phyloP scores from a whole-genome alignment of 2,797 vertebrate genomes.

The Sebastes oblongus region DNA sequence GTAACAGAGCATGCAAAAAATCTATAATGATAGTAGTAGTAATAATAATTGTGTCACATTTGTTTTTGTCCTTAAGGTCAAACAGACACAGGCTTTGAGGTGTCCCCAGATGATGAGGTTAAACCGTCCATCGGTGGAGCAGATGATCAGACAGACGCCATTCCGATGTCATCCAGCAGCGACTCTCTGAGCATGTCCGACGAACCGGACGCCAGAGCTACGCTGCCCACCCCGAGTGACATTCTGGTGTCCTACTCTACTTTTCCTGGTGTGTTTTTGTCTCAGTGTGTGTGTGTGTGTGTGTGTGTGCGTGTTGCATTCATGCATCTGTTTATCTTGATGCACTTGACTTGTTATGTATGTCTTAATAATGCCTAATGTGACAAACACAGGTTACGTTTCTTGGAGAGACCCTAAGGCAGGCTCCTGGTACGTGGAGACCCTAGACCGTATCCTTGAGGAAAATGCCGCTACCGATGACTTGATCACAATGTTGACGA shows the following conservation, averaged over 20 bases:
- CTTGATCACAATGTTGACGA: slow-evolving; percentile 85
- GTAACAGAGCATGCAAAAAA: neutral
- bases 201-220: slow-evolving; percentile 84
- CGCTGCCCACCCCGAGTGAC: slow-evolving; percentile 90
- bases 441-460: slow-evolving; percentile 84
- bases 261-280: slow-evolving; percentile 86
- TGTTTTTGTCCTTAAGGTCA: slow-evolving; percentile 74
- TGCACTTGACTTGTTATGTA: neutral
- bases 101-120: slow-evolving; percentile 76
- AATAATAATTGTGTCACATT: neutral
- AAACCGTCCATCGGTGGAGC: slow-evolving; percentile 32
- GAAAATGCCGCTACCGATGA: slow-evolving; percentile 79
- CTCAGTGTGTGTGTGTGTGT: neutral
- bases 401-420: slow-evolving; percentile 87
- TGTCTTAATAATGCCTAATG: neutral
- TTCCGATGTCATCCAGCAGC: slow-evolving; percentile 83
- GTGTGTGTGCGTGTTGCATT: neutral
- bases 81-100: slow-evolving; percentile 86
- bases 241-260: slow-evolving; percentile 97
- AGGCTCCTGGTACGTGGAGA: slow-evolving; percentile 94
- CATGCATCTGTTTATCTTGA: neutral
- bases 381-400: slow-evolving; percentile 86
- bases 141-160: slow-evolving; percentile 84
- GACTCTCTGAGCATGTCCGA: slow-evolving; percentile 71
- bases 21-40: neutral